Conservation (phyloP, 2,888 invertebrate species). For the Liposcelis brunnea region DNA sequence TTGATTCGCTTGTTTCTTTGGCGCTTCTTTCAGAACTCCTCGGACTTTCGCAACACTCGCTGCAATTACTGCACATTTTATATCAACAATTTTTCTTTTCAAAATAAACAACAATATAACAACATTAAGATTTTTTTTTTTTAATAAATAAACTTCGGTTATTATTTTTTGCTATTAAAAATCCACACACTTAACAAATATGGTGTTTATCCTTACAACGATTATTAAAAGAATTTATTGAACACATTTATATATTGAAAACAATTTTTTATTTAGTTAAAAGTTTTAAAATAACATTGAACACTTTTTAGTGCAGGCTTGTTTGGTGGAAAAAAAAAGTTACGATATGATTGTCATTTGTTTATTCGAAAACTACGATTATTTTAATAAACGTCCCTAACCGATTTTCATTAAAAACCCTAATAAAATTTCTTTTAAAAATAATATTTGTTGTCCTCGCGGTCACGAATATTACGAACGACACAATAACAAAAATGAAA, state of each 20-base stretch:
- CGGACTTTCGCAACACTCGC: slow-evolving; percentile 29
- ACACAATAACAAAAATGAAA: too few relatives aligned
- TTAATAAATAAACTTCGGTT: slow-evolving; percentile 1
- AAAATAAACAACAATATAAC: slow-evolving; percentile 1
- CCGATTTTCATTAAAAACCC: too few relatives aligned
- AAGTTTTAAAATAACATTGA: neutral
- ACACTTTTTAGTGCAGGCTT: too few relatives aligned
- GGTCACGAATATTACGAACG: too few relatives aligned
- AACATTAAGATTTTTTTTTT: slow-evolving; percentile 6
- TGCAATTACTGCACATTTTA: slow-evolving; percentile 30
- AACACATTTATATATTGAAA: neutral
- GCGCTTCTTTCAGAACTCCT: slow-evolving; percentile 17
- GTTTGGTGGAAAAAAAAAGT: too few relatives aligned
- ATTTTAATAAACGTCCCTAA: too few relatives aligned
- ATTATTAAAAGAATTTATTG: too few relatives aligned
- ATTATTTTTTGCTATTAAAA: neutral
- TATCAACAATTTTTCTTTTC: neutral
- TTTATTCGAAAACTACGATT: too few relatives aligned
- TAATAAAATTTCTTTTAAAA: too few relatives aligned
- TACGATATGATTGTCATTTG: too few relatives aligned
- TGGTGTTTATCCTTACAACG: neutral
- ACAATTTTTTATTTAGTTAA: neutral
- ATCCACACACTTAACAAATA: slow-evolving; percentile 1
- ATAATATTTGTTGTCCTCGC: too few relatives aligned
- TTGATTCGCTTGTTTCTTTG: slow-evolving; percentile 3